These are phyloP conservation scores for Stigmatopora argus DNA, from an alignment of 2,113 vertebrate species.

Conservation along the genomic window DNA sequence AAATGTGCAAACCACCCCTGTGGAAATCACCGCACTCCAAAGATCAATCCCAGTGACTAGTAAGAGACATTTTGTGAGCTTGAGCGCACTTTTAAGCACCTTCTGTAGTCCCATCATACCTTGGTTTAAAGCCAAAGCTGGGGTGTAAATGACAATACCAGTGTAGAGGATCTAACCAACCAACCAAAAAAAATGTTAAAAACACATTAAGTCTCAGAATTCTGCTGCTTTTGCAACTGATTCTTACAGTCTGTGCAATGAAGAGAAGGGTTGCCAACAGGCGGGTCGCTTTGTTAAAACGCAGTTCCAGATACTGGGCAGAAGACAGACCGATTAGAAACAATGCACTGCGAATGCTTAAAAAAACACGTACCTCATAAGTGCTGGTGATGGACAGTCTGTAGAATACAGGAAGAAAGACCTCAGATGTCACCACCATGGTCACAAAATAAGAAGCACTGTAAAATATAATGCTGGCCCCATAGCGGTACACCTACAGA, in stretches of 20 bases:
- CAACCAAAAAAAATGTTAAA: not conserved
- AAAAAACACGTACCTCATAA: conserved; percentile 58
- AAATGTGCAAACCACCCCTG: conserved; percentile 84
- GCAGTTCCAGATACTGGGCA: conserved; percentile 84
- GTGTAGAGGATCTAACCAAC: conserved; percentile 83
- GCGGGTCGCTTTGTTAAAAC: conserved; percentile 79
- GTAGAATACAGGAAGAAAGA: conserved; percentile 93
- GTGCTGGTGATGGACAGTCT: conserved; percentile 87
- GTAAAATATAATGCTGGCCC: conserved; percentile 73
- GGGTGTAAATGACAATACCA: conserved; percentile 92
- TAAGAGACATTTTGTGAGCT: conserved; percentile 18
- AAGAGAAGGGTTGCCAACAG: conserved; percentile 79
- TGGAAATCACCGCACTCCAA: conserved; percentile 83
- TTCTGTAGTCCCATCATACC: conserved; percentile 60
- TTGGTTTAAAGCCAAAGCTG: conserved; percentile 94
- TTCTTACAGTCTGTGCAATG: conserved; percentile 83
- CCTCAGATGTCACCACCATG: conserved; percentile 78
- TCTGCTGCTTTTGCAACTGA: conserved; percentile 7
- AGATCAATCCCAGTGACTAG: conserved; percentile 83
- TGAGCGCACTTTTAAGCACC: conserved; percentile 16
- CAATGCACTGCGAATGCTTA: not conserved
- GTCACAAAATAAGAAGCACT: conserved; percentile 74
- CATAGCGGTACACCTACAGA: conserved; percentile 77
- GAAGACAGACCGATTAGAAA: not conserved
- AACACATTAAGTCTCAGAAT: conserved; percentile 3